Conservation (phyloP, 2,888 invertebrate genomes). For the Phymatocera aterrima region DNA sequence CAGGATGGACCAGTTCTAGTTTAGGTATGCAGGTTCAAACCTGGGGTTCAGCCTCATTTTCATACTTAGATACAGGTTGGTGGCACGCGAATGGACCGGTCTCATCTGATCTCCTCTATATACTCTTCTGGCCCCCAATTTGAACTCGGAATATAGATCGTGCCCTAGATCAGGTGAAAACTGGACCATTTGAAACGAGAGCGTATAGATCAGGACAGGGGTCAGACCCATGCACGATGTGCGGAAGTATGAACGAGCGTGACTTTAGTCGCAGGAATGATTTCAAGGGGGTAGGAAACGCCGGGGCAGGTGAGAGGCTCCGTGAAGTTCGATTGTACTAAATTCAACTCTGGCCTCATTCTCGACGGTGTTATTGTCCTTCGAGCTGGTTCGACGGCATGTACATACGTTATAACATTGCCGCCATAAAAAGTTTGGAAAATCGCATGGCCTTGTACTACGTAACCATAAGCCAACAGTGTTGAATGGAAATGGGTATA, state of each 20-base stretch:
- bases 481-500: constrained; percentile 14
- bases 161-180: constrained; percentile 72
- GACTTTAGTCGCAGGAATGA: constrained; percentile 8
- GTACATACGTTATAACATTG: not conserved
- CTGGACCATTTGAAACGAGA: constrained; percentile 66
- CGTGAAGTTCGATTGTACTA: constrained; percentile 43
- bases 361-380: constrained; percentile 30
- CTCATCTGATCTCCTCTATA: constrained; percentile 1
- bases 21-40: constrained; percentile 35
- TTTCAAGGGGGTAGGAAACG: constrained; percentile 27
- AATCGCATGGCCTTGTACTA: constrained; percentile 7
- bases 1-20: constrained; percentile 55
- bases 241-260: constrained; percentile 4
- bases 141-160: constrained; percentile 60
- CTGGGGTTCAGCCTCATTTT: constrained; percentile 26
- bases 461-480: not conserved
- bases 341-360: constrained; percentile 33
- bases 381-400: constrained; percentile 40
- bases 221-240: constrained; percentile 2
- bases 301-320: constrained; percentile 32
- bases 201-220: constrained; percentile 56
- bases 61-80: constrained; percentile 46
- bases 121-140: constrained; percentile 24
- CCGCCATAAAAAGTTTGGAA: constrained; percentile 41
- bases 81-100: constrained; percentile 46